Evolutionary conservation across 2,113 vertebrate species (phyloP), one percentile per base, ranked within the genome.

Genomic region (Atlantisia rogersi): DNA sequence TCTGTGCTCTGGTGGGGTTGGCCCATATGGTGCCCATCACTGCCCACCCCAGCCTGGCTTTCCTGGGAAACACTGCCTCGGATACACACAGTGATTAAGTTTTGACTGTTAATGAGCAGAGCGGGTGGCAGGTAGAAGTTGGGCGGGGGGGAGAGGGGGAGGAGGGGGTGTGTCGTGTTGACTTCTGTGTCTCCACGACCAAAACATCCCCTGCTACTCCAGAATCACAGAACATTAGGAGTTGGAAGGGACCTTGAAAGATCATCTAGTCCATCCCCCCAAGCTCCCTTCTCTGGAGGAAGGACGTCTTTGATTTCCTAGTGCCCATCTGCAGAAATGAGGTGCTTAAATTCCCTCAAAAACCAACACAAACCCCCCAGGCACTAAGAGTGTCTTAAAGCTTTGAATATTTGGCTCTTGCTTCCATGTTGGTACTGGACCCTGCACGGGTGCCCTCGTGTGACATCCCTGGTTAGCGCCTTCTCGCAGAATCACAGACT

Each of bases 371-470:
- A 28, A 53, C 6, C 12, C 50, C 4, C 28, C 20, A 7, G 15
- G 6, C 22, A 35, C 35, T 35, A 35, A 52, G 24, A 22, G 15
- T 10, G 13, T 18, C 19, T 15, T 18, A 5, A 26, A 11, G 44
- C 40, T 74, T 12, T 39, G 35, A 65, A 4, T 1, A 2, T 12
- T 46, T 6, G n/a, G 19, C 53, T 68, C 8, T 59, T 58, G 40
- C 17, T 85, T 17, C 37, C 0, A 15, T 0, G 1, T 35, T 0
- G 0, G 19, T 69, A 26, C 55, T 9, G 7, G 53, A 42, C n/a
- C 29, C 42, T n/a, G 21, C 20, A 2, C 0, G 5, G 37, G 31
- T 77, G 75, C 20, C 20, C 40, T 77, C 1, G 0, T 39, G 22
- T 20, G 62, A 12, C 7, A 3, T 29, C 56, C 84, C 74, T 4